Percentiles rank a stretch among this genome's conserved stretches.
These are phyloP conservation scores for Camptogramma bilineatum DNA, from an alignment of 2,888 invertebrate species.

Conservation along the genomic window DNA sequence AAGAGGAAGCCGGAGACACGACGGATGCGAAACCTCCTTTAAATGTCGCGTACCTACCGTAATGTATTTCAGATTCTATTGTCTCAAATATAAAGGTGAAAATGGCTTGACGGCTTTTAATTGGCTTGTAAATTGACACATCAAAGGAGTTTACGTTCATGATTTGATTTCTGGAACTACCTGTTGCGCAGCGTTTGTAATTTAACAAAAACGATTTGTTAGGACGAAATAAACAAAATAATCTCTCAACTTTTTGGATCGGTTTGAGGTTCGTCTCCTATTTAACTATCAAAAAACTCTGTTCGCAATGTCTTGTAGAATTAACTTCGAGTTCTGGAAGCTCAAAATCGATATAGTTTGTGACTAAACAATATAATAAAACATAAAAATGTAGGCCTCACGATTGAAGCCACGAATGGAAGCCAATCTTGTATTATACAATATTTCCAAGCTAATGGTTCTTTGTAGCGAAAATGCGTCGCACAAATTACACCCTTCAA, in stretches of 20 bases:
- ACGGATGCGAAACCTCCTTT: constrained; percentile 49
- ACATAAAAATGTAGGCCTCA: too few species aligned
- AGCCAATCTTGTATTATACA: background rate
- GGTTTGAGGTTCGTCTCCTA: too few species aligned
- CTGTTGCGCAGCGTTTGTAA: constrained; percentile 20
- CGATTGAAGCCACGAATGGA: too few species aligned
- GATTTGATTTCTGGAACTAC: constrained; percentile 20
- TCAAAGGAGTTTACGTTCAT: constrained; percentile 19
- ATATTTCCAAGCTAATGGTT: background rate
- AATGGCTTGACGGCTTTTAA: constrained; percentile 23
- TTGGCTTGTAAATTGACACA: constrained; percentile 27
- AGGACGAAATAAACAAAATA: background rate
- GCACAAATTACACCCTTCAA: constrained; percentile 12
- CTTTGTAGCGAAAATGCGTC: background rate
- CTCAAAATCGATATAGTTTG: too few species aligned
- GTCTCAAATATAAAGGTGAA: constrained; percentile 10
- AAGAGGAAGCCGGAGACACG: constrained; percentile 56
- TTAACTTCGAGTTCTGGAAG: too few species aligned
- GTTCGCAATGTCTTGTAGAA: too few species aligned
- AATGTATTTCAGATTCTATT: constrained; percentile 21
- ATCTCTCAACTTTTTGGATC: background rate
- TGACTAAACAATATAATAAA: too few species aligned
- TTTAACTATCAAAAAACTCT: too few species aligned
- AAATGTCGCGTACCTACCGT: constrained; percentile 26
- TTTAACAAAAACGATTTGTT: constrained; percentile 11